These are phyloP conservation scores for Ecliptopera silaceata DNA, from an alignment of 2,888 invertebrate species.

Conservation along the genomic window DNA sequence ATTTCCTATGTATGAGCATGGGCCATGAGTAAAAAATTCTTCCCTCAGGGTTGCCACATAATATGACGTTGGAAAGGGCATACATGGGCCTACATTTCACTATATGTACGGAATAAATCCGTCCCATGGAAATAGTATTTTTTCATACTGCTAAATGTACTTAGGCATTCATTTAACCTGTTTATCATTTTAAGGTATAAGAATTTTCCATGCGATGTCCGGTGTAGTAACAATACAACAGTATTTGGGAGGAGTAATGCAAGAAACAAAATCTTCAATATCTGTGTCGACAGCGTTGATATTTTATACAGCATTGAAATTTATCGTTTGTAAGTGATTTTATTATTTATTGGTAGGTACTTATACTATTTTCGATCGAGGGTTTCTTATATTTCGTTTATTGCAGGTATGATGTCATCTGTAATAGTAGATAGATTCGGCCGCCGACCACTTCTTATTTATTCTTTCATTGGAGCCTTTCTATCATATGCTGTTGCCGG, in stretches of 20 bases:
- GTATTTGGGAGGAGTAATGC: conserved; percentile 58
- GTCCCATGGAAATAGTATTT: background rate
- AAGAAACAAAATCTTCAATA: conserved; percentile 52
- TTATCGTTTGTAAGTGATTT: conserved; percentile 57
- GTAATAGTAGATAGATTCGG: conserved; percentile 61
- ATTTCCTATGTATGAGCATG: too few species aligned
- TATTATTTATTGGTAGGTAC: too few species aligned
- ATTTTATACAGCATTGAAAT: conserved; percentile 55
- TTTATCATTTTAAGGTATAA: conserved; percentile 52
- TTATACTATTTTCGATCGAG: background rate
- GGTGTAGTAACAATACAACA: conserved; percentile 56
- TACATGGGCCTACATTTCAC: too few species aligned
- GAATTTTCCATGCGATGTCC: conserved; percentile 54
- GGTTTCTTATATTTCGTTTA: background rate
- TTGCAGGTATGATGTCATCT: conserved; percentile 64
- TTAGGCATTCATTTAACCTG: background rate
- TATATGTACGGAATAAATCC: too few species aligned
- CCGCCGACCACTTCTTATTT: conserved; percentile 69
- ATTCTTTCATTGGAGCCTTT: conserved; percentile 59
- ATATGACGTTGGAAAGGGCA: too few species aligned
- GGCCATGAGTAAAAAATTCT: too few species aligned
- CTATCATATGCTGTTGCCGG: conserved; percentile 48
- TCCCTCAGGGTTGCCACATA: too few species aligned
- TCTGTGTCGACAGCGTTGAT: conserved; percentile 49
- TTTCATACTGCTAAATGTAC: background rate